Base-by-base conservation (phyloP, 1,140 invertebrate genomes). In the Sycobia sp. region DNA sequence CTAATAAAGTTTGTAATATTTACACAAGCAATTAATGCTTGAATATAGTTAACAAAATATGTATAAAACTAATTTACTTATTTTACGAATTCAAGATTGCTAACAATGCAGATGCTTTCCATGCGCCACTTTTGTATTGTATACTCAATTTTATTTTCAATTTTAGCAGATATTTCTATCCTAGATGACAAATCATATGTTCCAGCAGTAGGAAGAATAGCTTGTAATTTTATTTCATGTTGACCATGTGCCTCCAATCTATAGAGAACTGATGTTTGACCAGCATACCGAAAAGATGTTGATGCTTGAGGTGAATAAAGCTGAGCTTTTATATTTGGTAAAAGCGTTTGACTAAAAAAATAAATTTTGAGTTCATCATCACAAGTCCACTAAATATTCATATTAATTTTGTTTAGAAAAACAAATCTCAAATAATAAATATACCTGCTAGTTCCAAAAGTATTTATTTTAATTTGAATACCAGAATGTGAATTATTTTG, bases 141-240 rank as follows among this genome's bases (percentile, higher is more conserved):
- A 36, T 79, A 83, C 49, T 82, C 78, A 13, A 61, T 62, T 61
- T 66, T 73, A 68, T 75, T 74, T 59, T 72, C 69, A 46, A 69
- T 53, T 72, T 71, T 78, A 13, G 77, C 77, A 43, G 71, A 76
- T 1, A 84, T 64, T 41, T 77, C 77, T 41, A 83, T 61, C 58
- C 78, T 73, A 0, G 81, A 77, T 32, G 77, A 79, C 46, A 83
- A 66, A 67, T 81, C 79, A 56, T 80, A 82, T 11, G 78, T 82
- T 22, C 81, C 81, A 9, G 80, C 67, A 16, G 72, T 67, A n/a
- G 75, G 67, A 51, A 81, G 27, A 46, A 79, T 66, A 22, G 76
- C 79, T 43, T 76, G 70, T 9, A 82, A 70, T 60, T 79, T 72
- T 8, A 82, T 56, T 38, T 59, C 69, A 25, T 53, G 69, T 44